phyloP scores from a whole-genome alignment of 2,113 vertebrate species.

The Aegotheles bennettii region DNA sequence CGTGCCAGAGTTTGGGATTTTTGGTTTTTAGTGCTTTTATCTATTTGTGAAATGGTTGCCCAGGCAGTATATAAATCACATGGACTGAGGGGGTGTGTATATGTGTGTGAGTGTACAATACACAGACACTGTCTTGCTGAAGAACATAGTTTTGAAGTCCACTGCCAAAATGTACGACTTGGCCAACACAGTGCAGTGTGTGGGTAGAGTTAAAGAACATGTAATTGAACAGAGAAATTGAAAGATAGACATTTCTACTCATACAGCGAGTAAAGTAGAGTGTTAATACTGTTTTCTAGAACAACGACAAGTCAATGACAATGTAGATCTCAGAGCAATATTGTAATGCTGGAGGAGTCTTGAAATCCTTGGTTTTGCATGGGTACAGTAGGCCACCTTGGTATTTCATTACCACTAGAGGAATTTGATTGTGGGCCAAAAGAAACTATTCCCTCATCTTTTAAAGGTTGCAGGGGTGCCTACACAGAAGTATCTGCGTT shows the following conservation, averaged over 20 bases:
- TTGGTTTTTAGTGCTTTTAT: not conserved
- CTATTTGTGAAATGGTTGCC: not conserved
- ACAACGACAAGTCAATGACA: not conserved
- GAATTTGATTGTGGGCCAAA: not conserved
- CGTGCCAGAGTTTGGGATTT: not conserved
- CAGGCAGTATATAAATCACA: not conserved
- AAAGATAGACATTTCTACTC: not conserved
- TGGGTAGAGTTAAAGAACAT: not conserved
- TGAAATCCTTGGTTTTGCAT: not conserved
- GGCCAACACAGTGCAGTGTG: not conserved
- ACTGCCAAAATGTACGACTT: constrained; percentile 1
- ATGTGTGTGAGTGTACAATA: not conserved
- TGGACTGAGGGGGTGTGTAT: not conserved
- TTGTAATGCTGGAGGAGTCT: not conserved
- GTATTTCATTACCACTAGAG: not conserved
- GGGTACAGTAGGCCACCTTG: not conserved
- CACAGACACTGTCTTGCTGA: not conserved
- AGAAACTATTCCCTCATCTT: not conserved
- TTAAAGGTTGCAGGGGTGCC: not conserved
- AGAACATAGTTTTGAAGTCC: not conserved
- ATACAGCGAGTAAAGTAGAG: not conserved
- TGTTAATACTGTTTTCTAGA: not conserved
- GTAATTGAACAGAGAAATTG: not conserved
- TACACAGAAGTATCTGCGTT: not conserved
- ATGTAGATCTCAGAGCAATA: not conserved